Base-by-base conservation (phyloP, 2,888 invertebrate species). In the Cremastinae sp. region DNA sequence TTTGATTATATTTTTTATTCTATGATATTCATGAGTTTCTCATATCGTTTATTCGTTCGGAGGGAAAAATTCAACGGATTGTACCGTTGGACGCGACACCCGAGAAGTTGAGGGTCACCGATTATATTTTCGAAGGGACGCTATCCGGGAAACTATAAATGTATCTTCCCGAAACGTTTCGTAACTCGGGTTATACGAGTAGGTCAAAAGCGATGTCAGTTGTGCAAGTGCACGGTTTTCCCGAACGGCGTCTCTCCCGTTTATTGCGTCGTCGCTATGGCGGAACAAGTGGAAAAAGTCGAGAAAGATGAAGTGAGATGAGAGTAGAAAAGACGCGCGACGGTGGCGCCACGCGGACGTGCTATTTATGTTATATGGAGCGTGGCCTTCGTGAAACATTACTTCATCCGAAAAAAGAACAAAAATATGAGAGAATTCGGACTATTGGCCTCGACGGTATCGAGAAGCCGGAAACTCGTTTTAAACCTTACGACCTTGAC, bases 301-400 rank as follows among this genome's bases (percentile, higher is more conserved):
- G 56, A 68, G 47, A 18, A 16, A 35, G 5, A 35, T 28, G 14
- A 35, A 43, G 41, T 10, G 35, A 28, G 22, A 20, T 14, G 14
- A 28, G 61, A 61, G 45, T 45, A 10, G 7, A 47, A 49, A 22
- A 58, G 47, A 47, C 9, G 39, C 35, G 51, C 18, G 14, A 56
- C 53, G 47, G 49, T 53, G 22, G 37, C 43, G 53, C 59, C 68
- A 62, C 71, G 59, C 61, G 43, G 47, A 61, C 61, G 71, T 61
- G 56, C 75, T 75, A 72, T 75, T 75, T 75, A 43, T 47, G 72
- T 68, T 58, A 72, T 62, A 75, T 55, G 62, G 71, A 56, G 43
- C 68, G 45, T 68, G 75, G 75, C 75, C 75, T 72, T 75, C 75
- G 66, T 9, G 16, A 56, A 53, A 58, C 59, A 71, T 65, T 22